Evolutionary conservation across 1,140 invertebrate genomes (phyloP).

Genomic region (Drosophila mayri): DNA sequence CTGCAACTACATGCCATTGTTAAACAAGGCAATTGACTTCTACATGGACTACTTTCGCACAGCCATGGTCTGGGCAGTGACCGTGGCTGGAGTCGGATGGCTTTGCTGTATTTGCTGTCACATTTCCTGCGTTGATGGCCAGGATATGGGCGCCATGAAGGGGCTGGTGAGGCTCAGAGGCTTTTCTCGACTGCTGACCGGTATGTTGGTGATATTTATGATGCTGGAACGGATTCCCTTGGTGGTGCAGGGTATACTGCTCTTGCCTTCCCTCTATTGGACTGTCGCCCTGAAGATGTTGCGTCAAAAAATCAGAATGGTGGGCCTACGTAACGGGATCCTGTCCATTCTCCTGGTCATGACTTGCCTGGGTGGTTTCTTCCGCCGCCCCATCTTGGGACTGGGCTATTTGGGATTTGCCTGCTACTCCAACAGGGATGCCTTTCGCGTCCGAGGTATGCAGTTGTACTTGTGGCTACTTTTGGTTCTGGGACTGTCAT

Average conservation of each 20-base stretch:
- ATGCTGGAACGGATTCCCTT: constrained; percentile 38
- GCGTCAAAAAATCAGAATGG: not conserved
- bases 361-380: constrained; percentile 39
- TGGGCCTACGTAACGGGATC: not conserved
- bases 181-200: not conserved
- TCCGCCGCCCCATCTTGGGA: constrained; percentile 12
- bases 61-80: constrained; percentile 87
- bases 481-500: constrained; percentile 20
- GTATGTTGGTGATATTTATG: constrained; percentile 19
- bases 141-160: not conserved
- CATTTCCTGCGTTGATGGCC: not conserved
- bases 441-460: not conserved
- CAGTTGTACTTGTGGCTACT: constrained; percentile 37
- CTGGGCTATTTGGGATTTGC: constrained; percentile 45
- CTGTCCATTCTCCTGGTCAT: not conserved
- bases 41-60: constrained; percentile 91
- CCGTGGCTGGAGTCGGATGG: constrained; percentile 89
- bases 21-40: constrained; percentile 88
- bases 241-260: constrained; percentile 7
- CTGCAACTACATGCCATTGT: constrained; percentile 35
- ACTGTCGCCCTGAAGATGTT: not conserved
- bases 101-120: constrained; percentile 29
- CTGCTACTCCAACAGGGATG: constrained; percentile 24
- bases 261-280: constrained; percentile 49
- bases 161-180: not conserved